Base-by-base conservation (phyloP, 2,888 invertebrate species). In the Thereva unica region DNA sequence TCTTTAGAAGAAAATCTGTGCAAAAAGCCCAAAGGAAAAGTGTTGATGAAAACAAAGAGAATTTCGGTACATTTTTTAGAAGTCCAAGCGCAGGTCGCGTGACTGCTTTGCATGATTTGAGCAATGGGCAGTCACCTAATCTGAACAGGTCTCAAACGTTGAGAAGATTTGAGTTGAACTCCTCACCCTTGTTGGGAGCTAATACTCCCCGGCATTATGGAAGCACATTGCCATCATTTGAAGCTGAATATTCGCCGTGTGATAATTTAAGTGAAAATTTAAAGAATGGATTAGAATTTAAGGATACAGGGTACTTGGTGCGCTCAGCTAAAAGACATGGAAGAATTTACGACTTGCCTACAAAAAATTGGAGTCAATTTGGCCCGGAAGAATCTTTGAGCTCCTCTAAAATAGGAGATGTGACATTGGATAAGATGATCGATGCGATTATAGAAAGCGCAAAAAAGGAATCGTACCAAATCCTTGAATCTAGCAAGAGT, bases 381-480 rank as follows among this genome's bases (percentile, higher is more conserved):
- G n/a, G 10, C 6, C 8, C 41, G 8, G 69, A 75, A 4, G 71
- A 72, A 5, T 75, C 76, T 5, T 68, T 80, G 4, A 78, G 77
- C 1, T 80, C 80, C 0, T 78, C 80, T 1, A 76, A 77, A 52
- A 78, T 80, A 76, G 80, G 80, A 4, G 81, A 81, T 66, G 75
- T 76, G 8, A 80, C 80, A 3, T 66, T 81, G 56, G 80, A 80
- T 70, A 76, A 78, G 70, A 80, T 81, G 80, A 72, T 81, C 65
- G 80, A 81, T 68, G 81, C 78, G 41, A 81, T 81, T 12, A 78
- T 81, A 10, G 78, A 78, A 59, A 80, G 80, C 67, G 78, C 80
- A 4, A 74, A 76, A 41, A 79, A 80, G 66, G 79, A 79, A 23
- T 23, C 35, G 72, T 72, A 66, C 12, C 50, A 44, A 1, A 52